Base-by-base conservation (phyloP, 2,113 vertebrate species). In the Cheilinus undulatus region DNA sequence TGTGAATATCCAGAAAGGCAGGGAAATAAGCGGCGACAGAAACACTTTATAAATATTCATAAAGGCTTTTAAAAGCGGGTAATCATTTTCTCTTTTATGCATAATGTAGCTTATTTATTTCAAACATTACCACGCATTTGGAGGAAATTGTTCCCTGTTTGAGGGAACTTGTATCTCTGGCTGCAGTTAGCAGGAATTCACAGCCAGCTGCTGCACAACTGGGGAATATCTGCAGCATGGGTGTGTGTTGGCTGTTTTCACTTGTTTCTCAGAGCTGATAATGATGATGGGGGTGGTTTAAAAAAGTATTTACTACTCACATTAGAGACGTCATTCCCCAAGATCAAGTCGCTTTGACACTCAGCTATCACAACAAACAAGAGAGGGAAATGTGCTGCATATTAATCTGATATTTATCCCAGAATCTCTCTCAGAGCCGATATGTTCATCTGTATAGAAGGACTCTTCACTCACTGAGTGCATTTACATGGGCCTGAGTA, bases 31-130 rank as follows among this genome's bases (percentile, higher is more conserved):
- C 48, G 17, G 82, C 63, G 60, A 84, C 82, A 89, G 78, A 78
- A 90, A 77, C 73, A 58, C 77, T 82, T 86, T 70, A 92, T 92
- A 90, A 88, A 93, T 93, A 93, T 93, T 92, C 90, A 93, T 91
- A 66, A 76, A 69, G 66, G 80, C 87, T 91, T 90, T 93, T 89
- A 91, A 93, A 92, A 90, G 80, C 76, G 61, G 71, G 86, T 90
- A 91, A 91, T 93, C 69, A 86, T 90, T 93, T 90, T 78, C 80
- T 67, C 77, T 88, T 90, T 91, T 86, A 88, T 85, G 84, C 86
- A 92, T 92, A 91, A 92, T 92, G 83, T 56, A 83, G 76, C 71
- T 76, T 88, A 89, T 92, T 92, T 92, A 91, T 91, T 84, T 89
- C 74, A 84, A 87, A 88, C 64, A 66, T 73, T 65, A 73, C 32